Evolutionary conservation across 2,888 invertebrate genomes (phyloP).

Genomic region (Hymenopus coronatus): DNA sequence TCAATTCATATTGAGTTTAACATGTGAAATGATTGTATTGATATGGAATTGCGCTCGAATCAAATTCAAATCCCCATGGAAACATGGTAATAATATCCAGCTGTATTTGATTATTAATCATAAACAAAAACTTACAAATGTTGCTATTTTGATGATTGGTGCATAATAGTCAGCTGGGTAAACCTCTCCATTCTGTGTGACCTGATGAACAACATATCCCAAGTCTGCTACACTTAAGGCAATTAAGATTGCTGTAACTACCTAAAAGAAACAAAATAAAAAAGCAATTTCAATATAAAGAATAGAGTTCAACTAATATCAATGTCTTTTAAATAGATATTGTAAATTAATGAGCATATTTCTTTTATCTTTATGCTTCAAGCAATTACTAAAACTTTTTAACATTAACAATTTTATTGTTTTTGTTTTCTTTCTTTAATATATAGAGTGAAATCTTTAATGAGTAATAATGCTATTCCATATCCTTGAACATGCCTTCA

Average conservation of each 20-base stretch:
- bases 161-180: conserved; percentile 72
- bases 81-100: no score
- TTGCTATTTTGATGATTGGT: conserved; percentile 72
- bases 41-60: no score
- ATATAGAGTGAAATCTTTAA: background rate
- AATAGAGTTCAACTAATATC: no score
- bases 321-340: no score
- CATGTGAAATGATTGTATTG: no score
- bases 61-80: no score
- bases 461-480: background rate
- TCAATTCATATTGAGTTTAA: no score
- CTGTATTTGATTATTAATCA: background rate
- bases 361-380: no score
- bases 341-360: no score
- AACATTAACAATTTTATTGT: background rate
- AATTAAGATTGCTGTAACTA: conserved; percentile 60
- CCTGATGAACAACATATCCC: conserved; percentile 58
- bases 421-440: no score
- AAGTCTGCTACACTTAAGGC: conserved; percentile 67
- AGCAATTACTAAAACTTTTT: background rate
- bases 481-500: background rate
- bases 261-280: conserved; percentile 32
- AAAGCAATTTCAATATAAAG: background rate
- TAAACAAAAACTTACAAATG: conserved; percentile 68
- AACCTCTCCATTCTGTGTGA: conserved; percentile 52